Conservation (phyloP, 2,888 invertebrate genomes). For the Drosophila anomalata region DNA sequence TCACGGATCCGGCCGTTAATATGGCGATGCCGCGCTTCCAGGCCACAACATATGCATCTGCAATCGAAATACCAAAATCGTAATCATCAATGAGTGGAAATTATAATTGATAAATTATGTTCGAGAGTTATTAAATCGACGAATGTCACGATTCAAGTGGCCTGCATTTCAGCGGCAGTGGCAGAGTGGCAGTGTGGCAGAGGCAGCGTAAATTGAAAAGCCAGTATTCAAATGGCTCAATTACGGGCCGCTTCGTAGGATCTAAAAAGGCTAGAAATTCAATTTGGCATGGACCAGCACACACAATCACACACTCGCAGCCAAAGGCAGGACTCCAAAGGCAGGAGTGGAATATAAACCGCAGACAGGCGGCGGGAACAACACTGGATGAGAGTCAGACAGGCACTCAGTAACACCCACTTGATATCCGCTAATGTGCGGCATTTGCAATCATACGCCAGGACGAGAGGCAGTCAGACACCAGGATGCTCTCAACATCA, state of each 20-base stretch:
- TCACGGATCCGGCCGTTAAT: slow-evolving; percentile 87
- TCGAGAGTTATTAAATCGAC: slow-evolving; percentile 64
- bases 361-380: slow-evolving; percentile 47
- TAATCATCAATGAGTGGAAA: slow-evolving; percentile 12
- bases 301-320: slow-evolving; percentile 29
- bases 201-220: slow-evolving; percentile 68
- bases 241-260: slow-evolving; percentile 75
- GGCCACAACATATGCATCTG: slow-evolving; percentile 87
- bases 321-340: slow-evolving; percentile 10
- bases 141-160: slow-evolving; percentile 41
- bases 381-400: slow-evolving; percentile 39
- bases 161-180: slow-evolving; percentile 22
- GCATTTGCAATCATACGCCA: slow-evolving; percentile 79
- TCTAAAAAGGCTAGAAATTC: slow-evolving; percentile 78
- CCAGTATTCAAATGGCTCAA: slow-evolving; percentile 78
- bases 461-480: slow-evolving; percentile 46
- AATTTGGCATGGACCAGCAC: slow-evolving; percentile 73
- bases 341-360: slow-evolving; percentile 42
- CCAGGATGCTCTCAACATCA: slow-evolving; percentile 36
- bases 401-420: slow-evolving; percentile 75
- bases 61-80: slow-evolving; percentile 12
- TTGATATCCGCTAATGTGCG: slow-evolving; percentile 80
- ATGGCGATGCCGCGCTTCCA: slow-evolving; percentile 89
- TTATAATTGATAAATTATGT: slow-evolving; percentile 61
- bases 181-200: background rate